A percentile compares a stretch with the other conserved stretches of the same genome.
phyloP scores from a whole-genome alignment of 2,888 invertebrate species.

The Epinotia bilunana region DNA sequence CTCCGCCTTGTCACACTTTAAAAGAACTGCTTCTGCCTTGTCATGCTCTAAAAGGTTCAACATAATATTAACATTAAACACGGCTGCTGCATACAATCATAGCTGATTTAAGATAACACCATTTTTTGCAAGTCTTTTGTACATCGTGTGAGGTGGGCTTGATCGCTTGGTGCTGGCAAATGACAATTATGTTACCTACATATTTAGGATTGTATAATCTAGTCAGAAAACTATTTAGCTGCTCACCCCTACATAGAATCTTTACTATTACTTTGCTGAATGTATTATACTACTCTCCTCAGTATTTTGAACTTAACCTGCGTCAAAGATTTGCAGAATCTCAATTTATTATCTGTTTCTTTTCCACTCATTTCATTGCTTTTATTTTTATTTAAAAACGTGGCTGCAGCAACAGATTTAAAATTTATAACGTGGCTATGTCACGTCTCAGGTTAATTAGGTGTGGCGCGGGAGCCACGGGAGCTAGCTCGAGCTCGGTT shows the following conservation, averaged over 20 bases:
- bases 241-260: not conserved
- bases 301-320: slow-evolving; percentile 1
- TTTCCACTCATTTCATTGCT: slow-evolving; percentile 51
- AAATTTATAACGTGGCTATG: slow-evolving; percentile 77
- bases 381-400: slow-evolving; percentile 63
- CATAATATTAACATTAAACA: slow-evolving; percentile 37
- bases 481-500: slow-evolving; percentile 44
- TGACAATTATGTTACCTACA: not conserved
- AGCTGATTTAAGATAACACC: slow-evolving; percentile 27
- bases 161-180: not conserved
- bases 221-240: not conserved
- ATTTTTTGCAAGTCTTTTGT: slow-evolving; percentile 10
- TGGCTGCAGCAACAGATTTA: slow-evolving; percentile 68
- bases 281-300: not conserved
- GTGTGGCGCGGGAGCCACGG: slow-evolving; percentile 63
- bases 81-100: slow-evolving; percentile 17
- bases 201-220: slow-evolving; percentile 5
- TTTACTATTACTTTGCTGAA: too few species aligned
- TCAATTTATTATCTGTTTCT: slow-evolving; percentile 50
- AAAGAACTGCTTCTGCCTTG: slow-evolving; percentile 43
- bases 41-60: slow-evolving; percentile 48
- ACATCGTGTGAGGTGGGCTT: not conserved
- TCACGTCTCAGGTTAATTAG: slow-evolving; percentile 80
- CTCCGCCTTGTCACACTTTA: slow-evolving; percentile 57
- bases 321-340: slow-evolving; percentile 37